Evolutionary conservation across 2,113 vertebrate genomes (phyloP).

Genomic region (Mugil cephalus): DNA sequence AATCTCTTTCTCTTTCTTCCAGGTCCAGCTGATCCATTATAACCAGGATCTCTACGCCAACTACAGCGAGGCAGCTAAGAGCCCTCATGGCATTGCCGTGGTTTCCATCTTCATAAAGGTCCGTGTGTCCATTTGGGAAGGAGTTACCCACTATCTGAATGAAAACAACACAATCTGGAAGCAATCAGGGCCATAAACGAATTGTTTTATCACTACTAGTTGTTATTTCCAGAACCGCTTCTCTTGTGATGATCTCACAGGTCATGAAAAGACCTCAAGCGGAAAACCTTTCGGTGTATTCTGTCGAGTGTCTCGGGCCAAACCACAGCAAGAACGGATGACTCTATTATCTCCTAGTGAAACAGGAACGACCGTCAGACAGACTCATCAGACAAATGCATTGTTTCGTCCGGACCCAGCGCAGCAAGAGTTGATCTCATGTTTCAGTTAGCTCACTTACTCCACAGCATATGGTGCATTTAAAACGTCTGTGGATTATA

Average conservation of each 20-base stretch:
- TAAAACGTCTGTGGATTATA: neutral
- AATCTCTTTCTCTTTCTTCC: constrained; percentile 8
- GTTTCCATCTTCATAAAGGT: constrained; percentile 93
- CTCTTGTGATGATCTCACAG: no score
- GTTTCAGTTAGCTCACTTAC: neutral
- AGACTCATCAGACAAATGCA: neutral
- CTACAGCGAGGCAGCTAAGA: constrained; percentile 93
- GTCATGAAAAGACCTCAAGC: no score
- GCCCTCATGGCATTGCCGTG: constrained; percentile 93
- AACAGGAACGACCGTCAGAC: no score
- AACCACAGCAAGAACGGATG: no score
- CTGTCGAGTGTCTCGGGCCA: no score
- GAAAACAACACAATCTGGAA: neutral
- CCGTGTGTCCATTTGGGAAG: constrained; percentile 3
- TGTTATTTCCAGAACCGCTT: no score
- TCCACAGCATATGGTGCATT: neutral
- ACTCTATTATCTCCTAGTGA: no score
- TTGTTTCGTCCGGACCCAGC: neutral
- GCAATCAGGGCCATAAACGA: neutral
- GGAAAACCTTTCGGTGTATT: no score
- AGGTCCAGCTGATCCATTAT: constrained; percentile 97
- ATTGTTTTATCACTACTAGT: no score
- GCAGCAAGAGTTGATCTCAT: neutral
- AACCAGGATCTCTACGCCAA: constrained; percentile 97
- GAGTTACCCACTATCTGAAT: no score